phyloP scores from a whole-genome alignment of 1,140 invertebrate species.

The Phenacoccus solenopsis region DNA sequence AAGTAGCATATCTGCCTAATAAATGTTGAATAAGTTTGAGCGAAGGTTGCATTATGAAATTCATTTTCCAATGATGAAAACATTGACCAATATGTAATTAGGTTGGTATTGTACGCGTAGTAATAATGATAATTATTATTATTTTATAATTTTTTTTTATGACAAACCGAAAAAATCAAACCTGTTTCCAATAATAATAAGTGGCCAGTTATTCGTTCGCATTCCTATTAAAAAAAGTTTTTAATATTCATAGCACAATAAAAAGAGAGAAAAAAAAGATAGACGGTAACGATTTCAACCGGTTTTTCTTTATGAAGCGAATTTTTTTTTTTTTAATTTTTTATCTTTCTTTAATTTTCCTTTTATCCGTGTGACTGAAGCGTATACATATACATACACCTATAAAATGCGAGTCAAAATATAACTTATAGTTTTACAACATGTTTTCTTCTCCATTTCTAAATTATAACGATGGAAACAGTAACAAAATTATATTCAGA shows the following conservation, averaged over 20 bases:
- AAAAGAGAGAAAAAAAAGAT: background rate
- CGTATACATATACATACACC: conserved; percentile 4
- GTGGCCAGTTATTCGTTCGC: conserved; percentile 8
- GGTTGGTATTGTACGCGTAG: no score
- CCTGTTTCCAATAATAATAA: conserved; percentile 1
- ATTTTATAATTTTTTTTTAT: conserved; percentile 12
- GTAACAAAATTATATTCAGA: conserved; percentile 4
- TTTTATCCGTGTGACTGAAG: conserved; percentile 12
- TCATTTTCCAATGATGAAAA: background rate
- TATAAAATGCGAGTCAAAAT: conserved; percentile 11
- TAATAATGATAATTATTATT: background rate
- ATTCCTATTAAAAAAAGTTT: conserved; percentile 11
- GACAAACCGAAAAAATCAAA: conserved; percentile 11
- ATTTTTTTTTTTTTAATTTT: conserved; percentile 7
- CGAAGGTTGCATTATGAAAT: background rate
- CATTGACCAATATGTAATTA: background rate
- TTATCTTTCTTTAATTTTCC: background rate
- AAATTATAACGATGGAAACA: background rate
- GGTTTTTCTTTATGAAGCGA: background rate
- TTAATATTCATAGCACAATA: conserved; percentile 8
- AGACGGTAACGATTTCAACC: conserved; percentile 17
- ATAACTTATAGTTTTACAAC: conserved; percentile 14
- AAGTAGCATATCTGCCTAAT: no score
- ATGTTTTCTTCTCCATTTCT: background rate
- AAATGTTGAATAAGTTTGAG: no score